Base-by-base conservation (phyloP, 2,888 invertebrate species). In the Spisula subtruncata region DNA sequence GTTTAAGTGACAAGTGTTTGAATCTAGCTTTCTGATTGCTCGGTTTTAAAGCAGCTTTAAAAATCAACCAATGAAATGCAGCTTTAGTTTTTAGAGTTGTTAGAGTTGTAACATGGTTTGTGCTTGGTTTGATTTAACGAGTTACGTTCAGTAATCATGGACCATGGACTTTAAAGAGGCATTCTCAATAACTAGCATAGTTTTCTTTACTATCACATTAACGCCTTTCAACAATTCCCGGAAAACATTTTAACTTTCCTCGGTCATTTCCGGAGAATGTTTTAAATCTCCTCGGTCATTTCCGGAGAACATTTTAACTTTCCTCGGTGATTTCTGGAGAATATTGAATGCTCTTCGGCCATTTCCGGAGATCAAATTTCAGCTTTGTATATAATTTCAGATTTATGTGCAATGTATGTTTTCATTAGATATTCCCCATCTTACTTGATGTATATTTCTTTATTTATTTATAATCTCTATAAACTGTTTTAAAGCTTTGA, bases 391-490 rank as follows among this genome's bases (percentile, higher is more conserved):
- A 66, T 25, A 25, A 25, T 25, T 60, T 25, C 25, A 66, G 5
- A 66, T 25, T 4, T 25, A 66, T 66, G 60, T 66, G 60, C 60
- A 66, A 66, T 66, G 60, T 25, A 66, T 66, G 60, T 25, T 66
- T n/a, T 25, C n/a, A n/a, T n/a, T 66, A 25, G 60, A 66, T 66
- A 66, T 66, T n/a, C 8, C 60, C 60, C 10, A n/a, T 66, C 10
- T 66, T 66, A 66, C 25, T 66, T 66, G 25, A 10, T 66, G 60
- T 66, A 66, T 25, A 66, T 66, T 66, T 66, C 25, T n/a, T 25
- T 66, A 25, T 66, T 66, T 5, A 66, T 66, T 66, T 66, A 66
- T 66, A 56, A n/a, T 56, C 18, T 56, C 18, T 56, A 56, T n/a
- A 14, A 56, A n/a, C 18, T 56, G 56, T 56, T 56, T 20, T n/a